Evolutionary conservation across 1,140 invertebrate genomes (phyloP), one percentile per base, ranked within the genome.

Genomic region (Polypedilum vanderplanki): DNA sequence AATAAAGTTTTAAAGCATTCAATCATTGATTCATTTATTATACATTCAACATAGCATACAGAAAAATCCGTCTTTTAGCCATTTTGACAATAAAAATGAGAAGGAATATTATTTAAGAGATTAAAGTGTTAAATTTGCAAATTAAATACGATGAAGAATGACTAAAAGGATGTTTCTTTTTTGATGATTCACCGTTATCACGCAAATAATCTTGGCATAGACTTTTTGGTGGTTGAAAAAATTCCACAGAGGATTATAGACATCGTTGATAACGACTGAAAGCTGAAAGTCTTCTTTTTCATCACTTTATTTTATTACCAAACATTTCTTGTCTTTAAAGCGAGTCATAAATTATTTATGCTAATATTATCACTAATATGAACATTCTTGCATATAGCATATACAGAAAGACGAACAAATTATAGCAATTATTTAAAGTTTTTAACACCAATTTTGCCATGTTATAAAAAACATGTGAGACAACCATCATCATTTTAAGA

Each of bases 301-400:
- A 33, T 33, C 24, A 33, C 24, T 33, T 33, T 33, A 33, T 33
- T 33, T 33, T 57, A n/a, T 57, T 12, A 57, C n/a, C 12, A 57
- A 57, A 57, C 46, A n/a, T 57, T 57, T 12, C 46, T n/a, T 57
- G 12, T 57, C n/a, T 57, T 57, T 57, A 57, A 57, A n/a, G 4
- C 46, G 46, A 57, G 46, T 22, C 65, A 22, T 70, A 70, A 70
- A 70, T 70, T 70, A 70, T 70, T 70, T 70, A 70, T 70, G 65
- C 20, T 70, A 70, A 70, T 70, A 18, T 70, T 20, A 7, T 4
- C 8, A 18, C 65, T 70, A 10, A n/a, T 15, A 12, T n/a, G 4
- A 57, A 3, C 15, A 46, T 57, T 57, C n/a, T 4, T n/a, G 12
- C 9, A 57, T 15, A 57, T 15, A 12, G 0, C 46, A n/a, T 57